Percentiles rank a stretch among this genome's conserved stretches.
phyloP scores from a whole-genome alignment of 1,140 invertebrate genomes.

The Aphelinus certus region DNA sequence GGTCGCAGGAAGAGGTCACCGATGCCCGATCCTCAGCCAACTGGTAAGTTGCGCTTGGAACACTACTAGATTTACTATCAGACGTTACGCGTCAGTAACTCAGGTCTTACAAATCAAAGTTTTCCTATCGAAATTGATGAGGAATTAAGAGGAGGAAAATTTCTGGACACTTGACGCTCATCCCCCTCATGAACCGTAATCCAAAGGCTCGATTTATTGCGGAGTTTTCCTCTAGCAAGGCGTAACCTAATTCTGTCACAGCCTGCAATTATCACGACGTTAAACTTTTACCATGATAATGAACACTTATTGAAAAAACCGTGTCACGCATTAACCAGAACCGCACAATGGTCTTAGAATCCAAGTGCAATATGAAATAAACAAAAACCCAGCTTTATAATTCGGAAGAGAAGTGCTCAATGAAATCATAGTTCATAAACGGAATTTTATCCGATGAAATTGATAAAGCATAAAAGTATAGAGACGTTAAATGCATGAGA shows the following conservation, averaged over 20 bases:
- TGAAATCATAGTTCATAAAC: background rate
- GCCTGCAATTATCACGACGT: conserved; percentile 10
- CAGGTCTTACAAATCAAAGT: too few species aligned
- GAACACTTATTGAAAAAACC: background rate
- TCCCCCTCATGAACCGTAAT: conserved; percentile 24
- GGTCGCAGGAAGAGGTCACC: conserved; percentile 57
- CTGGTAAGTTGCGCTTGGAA: conserved; percentile 42
- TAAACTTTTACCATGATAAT: conserved; percentile 13
- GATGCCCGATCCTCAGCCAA: conserved; percentile 41
- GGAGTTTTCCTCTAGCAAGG: conserved; percentile 9
- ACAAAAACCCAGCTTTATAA: conserved; percentile 8
- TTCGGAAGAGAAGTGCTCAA: background rate
- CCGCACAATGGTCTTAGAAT: conserved; percentile 7
- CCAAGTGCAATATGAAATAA: conserved; percentile 14
- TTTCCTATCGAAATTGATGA: too few species aligned
- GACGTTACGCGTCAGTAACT: too few species aligned
- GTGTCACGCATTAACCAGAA: conserved; percentile 28
- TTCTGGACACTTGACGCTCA: background rate
- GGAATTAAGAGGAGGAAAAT: too few species aligned
- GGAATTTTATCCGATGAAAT: too few species aligned
- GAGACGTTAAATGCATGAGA: too few species aligned
- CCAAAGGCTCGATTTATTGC: conserved; percentile 24
- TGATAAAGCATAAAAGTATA: too few species aligned
- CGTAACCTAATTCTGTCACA: conserved; percentile 18
- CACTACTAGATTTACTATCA: too few species aligned